phyloP scores from a whole-genome alignment of 1,140 invertebrate genomes.

The Hestina assimilis region DNA sequence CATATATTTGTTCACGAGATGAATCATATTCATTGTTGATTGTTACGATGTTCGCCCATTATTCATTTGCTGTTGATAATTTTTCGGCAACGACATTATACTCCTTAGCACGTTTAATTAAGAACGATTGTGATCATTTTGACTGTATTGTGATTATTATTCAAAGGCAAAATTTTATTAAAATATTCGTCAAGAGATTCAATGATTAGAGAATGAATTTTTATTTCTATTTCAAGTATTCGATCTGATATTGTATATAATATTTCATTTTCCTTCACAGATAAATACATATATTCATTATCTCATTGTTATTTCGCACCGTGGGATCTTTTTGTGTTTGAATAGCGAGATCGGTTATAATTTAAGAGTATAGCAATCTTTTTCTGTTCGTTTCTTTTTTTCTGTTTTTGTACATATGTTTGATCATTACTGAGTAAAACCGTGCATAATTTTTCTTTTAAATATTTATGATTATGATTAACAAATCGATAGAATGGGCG shows the following conservation, averaged over 20 bases:
- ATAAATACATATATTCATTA: slow-evolving; percentile 33
- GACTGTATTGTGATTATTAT: background rate
- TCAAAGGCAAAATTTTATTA: slow-evolving; percentile 48
- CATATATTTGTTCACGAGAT: slow-evolving; percentile 54
- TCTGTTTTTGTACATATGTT: slow-evolving; percentile 15
- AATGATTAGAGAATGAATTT: slow-evolving; percentile 54
- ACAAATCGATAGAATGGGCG: too few species aligned
- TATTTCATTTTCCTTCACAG: slow-evolving; percentile 60
- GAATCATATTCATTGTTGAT: slow-evolving; percentile 58
- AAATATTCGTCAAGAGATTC: slow-evolving; percentile 55
- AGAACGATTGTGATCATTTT: slow-evolving; percentile 1
- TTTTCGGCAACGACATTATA: slow-evolving; percentile 5
- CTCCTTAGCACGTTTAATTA: slow-evolving; percentile 11
- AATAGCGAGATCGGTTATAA: slow-evolving; percentile 25
- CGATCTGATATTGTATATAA: slow-evolving; percentile 50
- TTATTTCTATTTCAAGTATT: slow-evolving; percentile 55
- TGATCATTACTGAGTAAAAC: too few species aligned
- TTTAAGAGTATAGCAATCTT: slow-evolving; percentile 25
- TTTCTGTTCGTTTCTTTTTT: slow-evolving; percentile 27
- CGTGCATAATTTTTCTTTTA: slow-evolving; percentile 14
- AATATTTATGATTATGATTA: slow-evolving; percentile 10
- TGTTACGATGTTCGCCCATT: slow-evolving; percentile 41
- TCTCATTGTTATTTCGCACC: slow-evolving; percentile 46
- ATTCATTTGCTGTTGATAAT: background rate
- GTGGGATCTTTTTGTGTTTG: slow-evolving; percentile 43